Conservation (phyloP, 2,888 invertebrate genomes). For the Hirtodrosophila confusa region DNA sequence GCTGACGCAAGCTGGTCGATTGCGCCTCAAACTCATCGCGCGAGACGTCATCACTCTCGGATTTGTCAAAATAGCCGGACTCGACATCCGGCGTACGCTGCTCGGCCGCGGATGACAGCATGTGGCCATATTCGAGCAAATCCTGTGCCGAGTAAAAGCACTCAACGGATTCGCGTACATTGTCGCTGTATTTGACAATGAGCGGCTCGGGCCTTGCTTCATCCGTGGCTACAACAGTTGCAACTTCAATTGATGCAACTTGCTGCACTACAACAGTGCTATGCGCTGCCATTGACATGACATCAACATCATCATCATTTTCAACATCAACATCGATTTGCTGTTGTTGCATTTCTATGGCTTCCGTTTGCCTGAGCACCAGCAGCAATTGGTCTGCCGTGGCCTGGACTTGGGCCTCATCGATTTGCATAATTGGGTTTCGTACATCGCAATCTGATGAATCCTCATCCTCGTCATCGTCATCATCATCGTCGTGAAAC, state of each 20-base stretch:
- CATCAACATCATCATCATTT: conserved; percentile 41
- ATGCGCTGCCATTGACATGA: conserved; percentile 2
- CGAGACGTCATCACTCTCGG: conserved; percentile 78
- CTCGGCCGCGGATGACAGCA: conserved; percentile 58
- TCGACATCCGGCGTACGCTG: conserved; percentile 78
- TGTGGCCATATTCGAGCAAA: conserved; percentile 75
- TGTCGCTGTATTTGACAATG: conserved; percentile 40
- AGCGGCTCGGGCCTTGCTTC: conserved; percentile 7
- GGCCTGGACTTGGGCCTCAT: conserved; percentile 24
- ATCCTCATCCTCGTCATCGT: conserved; percentile 32
- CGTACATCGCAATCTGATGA: conserved; percentile 27
- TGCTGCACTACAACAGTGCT: conserved; percentile 20
- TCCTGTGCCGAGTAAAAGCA: conserved; percentile 80
- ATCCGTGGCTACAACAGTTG: conserved; percentile 5
- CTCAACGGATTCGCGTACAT: conserved; percentile 74
- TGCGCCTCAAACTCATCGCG: conserved; percentile 72
- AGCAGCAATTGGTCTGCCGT: conserved; percentile 25
- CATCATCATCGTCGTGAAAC: conserved; percentile 58
- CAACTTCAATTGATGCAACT: conserved; percentile 6
- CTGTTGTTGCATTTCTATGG: conserved; percentile 44
- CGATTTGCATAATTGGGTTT: conserved; percentile 34
- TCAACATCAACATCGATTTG: conserved; percentile 47
- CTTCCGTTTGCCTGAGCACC: conserved; percentile 54
- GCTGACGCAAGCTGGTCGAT: conserved; percentile 11
- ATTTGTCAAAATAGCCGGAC: conserved; percentile 80